Conservation (phyloP, 2,797 vertebrate species). For the Petrocephalus schoutedeni region DNA sequence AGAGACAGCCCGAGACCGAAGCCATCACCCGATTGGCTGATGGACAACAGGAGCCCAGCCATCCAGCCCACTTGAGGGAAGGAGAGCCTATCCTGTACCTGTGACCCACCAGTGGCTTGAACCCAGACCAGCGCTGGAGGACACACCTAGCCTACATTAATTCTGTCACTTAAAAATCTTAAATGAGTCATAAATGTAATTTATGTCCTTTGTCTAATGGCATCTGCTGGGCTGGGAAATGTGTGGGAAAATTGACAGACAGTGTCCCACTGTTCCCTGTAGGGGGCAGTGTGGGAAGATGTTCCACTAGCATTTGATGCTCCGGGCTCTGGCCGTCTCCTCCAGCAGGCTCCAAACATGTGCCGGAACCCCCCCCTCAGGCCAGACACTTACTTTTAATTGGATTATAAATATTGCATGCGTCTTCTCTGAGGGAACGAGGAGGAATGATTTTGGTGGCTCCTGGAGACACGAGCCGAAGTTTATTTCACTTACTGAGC, state of each 20-base stretch:
- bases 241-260: neutral
- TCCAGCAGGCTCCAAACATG: neutral
- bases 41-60: neutral
- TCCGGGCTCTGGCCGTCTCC: neutral
- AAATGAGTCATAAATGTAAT: neutral
- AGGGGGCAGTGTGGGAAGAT: neutral
- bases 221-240: neutral
- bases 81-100: neutral
- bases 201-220: neutral
- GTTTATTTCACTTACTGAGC: constrained; percentile 12
- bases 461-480: neutral
- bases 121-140: neutral
- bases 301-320: neutral
- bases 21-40: neutral
- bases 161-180: constrained; percentile 1
- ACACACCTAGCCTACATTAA: neutral
- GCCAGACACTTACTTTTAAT: neutral
- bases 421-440: neutral
- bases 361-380: neutral
- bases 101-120: neutral
- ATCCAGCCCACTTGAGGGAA: neutral
- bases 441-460: neutral
- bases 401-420: constrained; percentile 1
- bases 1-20: neutral
- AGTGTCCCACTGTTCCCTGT: neutral